Conservation (phyloP, 2,113 vertebrate species). For the Chiloscyllium plagiosum region DNA sequence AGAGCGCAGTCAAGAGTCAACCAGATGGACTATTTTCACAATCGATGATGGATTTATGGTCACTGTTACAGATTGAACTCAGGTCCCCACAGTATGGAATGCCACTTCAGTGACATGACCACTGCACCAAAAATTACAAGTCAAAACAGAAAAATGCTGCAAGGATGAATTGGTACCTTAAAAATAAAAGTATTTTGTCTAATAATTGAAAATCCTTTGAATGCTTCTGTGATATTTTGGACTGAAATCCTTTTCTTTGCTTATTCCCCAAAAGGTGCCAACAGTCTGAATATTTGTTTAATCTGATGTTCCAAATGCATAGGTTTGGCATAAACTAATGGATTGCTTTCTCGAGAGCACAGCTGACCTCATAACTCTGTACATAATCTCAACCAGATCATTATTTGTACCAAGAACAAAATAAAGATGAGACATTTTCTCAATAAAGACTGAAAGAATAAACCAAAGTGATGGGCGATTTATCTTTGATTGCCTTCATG, state of each 20-base stretch:
- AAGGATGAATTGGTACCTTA: neutral
- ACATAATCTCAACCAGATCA: neutral
- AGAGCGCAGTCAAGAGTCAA: no score
- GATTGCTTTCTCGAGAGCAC: neutral
- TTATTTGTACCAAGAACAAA: neutral
- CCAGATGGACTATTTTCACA: no score
- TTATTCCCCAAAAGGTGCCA: neutral
- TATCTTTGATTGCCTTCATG: neutral
- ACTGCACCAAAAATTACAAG: neutral
- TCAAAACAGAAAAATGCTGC: neutral
- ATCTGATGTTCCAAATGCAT: neutral
- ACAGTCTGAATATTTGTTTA: neutral
- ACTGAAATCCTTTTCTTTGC: neutral
- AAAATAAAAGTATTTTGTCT: neutral
- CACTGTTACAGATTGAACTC: no score
- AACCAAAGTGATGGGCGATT: conserved; percentile 5
- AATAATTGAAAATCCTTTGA: neutral
- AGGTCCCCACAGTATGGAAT: neutral
- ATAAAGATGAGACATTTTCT: neutral
- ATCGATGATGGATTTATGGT: no score
- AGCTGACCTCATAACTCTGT: neutral
- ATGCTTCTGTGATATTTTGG: neutral
- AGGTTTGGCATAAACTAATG: neutral
- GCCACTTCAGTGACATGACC: no score
- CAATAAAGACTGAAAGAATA: neutral